Conservation (phyloP, 2,888 invertebrate genomes). For the Leptinotarsa juncta region DNA sequence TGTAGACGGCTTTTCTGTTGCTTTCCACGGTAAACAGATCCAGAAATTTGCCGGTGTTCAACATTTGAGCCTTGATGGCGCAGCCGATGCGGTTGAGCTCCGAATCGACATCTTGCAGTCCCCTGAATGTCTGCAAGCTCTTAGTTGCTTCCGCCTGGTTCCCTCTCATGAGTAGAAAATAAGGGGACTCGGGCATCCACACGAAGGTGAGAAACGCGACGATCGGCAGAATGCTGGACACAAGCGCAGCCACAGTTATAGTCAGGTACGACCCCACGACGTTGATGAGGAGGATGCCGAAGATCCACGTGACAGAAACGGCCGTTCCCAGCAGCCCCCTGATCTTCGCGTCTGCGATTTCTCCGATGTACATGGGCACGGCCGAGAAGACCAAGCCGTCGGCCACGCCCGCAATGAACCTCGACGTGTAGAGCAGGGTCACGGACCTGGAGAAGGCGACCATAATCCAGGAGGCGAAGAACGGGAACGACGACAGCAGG, state of each 20-base stretch:
- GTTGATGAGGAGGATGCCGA: constrained; percentile 69
- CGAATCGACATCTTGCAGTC: constrained; percentile 66
- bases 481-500: constrained; percentile 70
- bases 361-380: constrained; percentile 72
- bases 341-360: constrained; percentile 70
- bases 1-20: constrained; percentile 73
- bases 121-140: constrained; percentile 67
- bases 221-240: constrained; percentile 66
- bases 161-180: constrained; percentile 65
- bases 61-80: constrained; percentile 63
- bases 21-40: constrained; percentile 71
- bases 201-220: constrained; percentile 65
- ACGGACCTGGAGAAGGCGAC: constrained; percentile 72
- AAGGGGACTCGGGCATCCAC: constrained; percentile 73
- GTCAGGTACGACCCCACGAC: constrained; percentile 65
- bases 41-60: constrained; percentile 69
- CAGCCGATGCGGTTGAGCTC: constrained; percentile 58
- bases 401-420: constrained; percentile 73
- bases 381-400: constrained; percentile 64
- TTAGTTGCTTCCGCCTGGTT: constrained; percentile 66
- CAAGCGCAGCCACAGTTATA: constrained; percentile 67
- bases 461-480: constrained; percentile 74
- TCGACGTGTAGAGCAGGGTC: constrained; percentile 67
- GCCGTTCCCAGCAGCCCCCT: constrained; percentile 71
- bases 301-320: constrained; percentile 69